Conservation (phyloP, 2,888 invertebrate genomes). For the Parnassius apollo region DNA sequence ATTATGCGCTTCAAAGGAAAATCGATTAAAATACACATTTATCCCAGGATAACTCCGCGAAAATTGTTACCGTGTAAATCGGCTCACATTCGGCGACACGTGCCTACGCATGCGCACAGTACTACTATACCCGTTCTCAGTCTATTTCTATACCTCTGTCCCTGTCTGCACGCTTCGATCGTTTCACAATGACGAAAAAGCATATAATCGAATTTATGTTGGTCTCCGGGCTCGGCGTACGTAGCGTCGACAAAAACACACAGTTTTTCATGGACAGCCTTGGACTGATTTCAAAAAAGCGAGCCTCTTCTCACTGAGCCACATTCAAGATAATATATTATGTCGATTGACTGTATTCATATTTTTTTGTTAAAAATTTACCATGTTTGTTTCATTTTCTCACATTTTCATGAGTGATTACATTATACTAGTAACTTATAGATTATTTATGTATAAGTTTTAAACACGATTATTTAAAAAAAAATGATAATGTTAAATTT, state of each 20-base stretch:
- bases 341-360: constrained; percentile 19
- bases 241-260: constrained; percentile 52
- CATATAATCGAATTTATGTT: constrained; percentile 78
- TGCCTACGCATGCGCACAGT: constrained; percentile 67
- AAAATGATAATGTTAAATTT: no score
- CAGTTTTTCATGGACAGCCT: constrained; percentile 44
- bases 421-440: no score
- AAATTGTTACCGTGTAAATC: constrained; percentile 39
- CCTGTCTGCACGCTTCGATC: constrained; percentile 69
- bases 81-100: constrained; percentile 53
- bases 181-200: constrained; percentile 75
- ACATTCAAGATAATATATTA: constrained; percentile 22
- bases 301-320: constrained; percentile 25
- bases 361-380: constrained; percentile 4
- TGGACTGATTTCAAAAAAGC: constrained; percentile 42
- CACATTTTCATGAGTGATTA: no score
- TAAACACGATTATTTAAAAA: no score
- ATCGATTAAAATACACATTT: constrained; percentile 4
- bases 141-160: constrained; percentile 49
- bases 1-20: no score
- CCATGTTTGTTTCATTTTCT: no score
- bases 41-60: constrained; percentile 43
- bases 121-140: constrained; percentile 33
- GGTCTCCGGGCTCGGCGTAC: constrained; percentile 42
- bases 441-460: no score